Conservation (phyloP, 1,140 invertebrate species). For the Drosophila obscura region DNA sequence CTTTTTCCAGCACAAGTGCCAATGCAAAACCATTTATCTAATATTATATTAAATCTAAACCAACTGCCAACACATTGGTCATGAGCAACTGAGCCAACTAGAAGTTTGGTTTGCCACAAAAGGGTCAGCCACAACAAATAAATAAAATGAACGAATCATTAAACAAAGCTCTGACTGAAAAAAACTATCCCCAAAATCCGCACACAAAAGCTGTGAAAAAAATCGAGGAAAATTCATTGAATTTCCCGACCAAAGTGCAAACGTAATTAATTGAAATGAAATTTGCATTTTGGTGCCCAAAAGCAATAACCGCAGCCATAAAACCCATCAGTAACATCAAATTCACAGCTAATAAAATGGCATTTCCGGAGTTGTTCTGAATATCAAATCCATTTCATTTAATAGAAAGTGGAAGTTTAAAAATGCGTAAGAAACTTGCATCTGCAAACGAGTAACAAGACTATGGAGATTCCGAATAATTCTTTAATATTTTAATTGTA, state of each 20-base stretch:
- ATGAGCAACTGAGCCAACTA: too few relatives aligned
- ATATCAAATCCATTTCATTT: too few relatives aligned
- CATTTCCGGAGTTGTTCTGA: too few relatives aligned
- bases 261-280: slow-evolving; percentile 73
- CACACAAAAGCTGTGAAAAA: slow-evolving; percentile 5
- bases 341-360: slow-evolving; percentile 43
- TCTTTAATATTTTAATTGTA: too few relatives aligned
- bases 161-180: slow-evolving; percentile 48
- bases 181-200: neutral
- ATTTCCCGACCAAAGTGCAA: slow-evolving; percentile 49
- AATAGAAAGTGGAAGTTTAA: too few relatives aligned
- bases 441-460: too few relatives aligned
- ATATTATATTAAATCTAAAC: too few relatives aligned
- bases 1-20: too few relatives aligned
- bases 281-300: slow-evolving; percentile 35
- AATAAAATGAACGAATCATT: slow-evolving; percentile 64
- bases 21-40: too few relatives aligned
- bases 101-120: slow-evolving; percentile 19
- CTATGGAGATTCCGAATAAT: too few relatives aligned
- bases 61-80: too few relatives aligned
- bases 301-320: slow-evolving; percentile 45
- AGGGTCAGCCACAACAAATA: slow-evolving; percentile 37
- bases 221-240: slow-evolving; percentile 8
- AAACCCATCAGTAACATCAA: slow-evolving; percentile 20
- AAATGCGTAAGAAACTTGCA: too few relatives aligned